Conservation (phyloP, 2,888 invertebrate genomes). For the Chymomyza procnemis region DNA sequence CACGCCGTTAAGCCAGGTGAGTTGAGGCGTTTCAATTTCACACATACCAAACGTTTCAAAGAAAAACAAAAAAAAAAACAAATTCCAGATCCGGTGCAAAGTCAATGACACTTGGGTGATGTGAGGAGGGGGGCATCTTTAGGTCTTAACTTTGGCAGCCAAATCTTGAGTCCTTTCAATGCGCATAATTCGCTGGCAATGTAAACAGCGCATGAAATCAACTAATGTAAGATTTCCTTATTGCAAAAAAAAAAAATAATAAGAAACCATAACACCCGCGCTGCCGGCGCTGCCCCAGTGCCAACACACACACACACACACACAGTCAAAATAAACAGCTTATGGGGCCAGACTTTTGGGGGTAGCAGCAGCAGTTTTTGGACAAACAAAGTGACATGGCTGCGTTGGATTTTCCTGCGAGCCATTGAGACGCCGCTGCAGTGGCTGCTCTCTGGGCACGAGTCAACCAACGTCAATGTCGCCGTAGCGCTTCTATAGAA, state of each 20-base stretch:
- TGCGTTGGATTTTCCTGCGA: conserved; percentile 25
- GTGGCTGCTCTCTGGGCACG: conserved; percentile 43
- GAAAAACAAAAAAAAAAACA: background rate
- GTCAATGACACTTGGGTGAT: background rate
- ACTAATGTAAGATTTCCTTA: conserved; percentile 64
- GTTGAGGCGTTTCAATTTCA: background rate
- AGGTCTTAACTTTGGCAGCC: conserved; percentile 23
- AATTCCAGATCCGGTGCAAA: background rate
- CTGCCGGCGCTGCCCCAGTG: background rate
- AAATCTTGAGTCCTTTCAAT: conserved; percentile 58
- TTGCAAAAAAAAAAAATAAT: conserved; percentile 8
- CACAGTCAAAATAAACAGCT: conserved; percentile 39
- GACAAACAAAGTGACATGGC: conserved; percentile 41
- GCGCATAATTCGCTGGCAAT: conserved; percentile 72
- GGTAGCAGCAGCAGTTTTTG: conserved; percentile 8
- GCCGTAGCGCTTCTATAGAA: conserved; percentile 8
- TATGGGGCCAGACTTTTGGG: conserved; percentile 25
- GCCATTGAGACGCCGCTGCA: conserved; percentile 61
- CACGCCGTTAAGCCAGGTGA: background rate
- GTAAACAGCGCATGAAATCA: conserved; percentile 72
- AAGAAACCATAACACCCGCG: conserved; percentile 1
- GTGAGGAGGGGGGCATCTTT: background rate
- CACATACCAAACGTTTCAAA: background rate
- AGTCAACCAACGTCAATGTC: conserved; percentile 51
- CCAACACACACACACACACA: conserved; percentile 51